A percentile compares a stretch with the other conserved stretches of the same genome.
Evolutionary conservation across 2,797 vertebrate species (phyloP).

Genomic region (Myripristis jacobus): DNA sequence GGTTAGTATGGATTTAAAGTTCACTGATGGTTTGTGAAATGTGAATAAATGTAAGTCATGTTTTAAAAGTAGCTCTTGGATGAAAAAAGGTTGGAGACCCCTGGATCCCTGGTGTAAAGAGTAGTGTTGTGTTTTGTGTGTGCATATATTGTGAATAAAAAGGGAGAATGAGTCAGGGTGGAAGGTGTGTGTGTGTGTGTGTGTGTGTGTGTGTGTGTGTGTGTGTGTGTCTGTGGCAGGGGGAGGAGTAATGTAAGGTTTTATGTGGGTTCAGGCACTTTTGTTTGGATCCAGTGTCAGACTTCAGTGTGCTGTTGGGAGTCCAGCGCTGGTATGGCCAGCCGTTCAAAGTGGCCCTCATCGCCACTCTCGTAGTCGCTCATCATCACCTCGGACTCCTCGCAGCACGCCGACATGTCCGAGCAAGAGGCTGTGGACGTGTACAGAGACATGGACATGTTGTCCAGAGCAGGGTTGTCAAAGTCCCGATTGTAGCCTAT

Average conservation of each 20-base stretch:
- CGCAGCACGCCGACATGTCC: slow-evolving; percentile 96
- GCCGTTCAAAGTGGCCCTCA: slow-evolving; percentile 88
- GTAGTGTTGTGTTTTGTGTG: slow-evolving; percentile 31
- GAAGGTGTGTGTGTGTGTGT: slow-evolving; percentile 35
- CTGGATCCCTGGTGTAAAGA: too few relatives aligned
- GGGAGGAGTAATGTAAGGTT: slow-evolving; percentile 61
- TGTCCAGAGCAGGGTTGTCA: slow-evolving; percentile 88
- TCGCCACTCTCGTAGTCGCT: slow-evolving; percentile 99
- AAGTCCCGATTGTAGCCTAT: slow-evolving; percentile 88
- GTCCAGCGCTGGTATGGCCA: slow-evolving; percentile 89
- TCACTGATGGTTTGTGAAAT: too few relatives aligned
- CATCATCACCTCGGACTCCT: slow-evolving; percentile 96
- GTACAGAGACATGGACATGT: slow-evolving; percentile 93
- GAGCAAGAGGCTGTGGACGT: slow-evolving; percentile 96
- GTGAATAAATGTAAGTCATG: too few relatives aligned
- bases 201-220: slow-evolving; percentile 38
- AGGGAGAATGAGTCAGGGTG: slow-evolving; percentile 31
- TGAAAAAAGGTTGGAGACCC: too few relatives aligned
- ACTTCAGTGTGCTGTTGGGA: slow-evolving; percentile 97
- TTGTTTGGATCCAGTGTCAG: slow-evolving; percentile 92
- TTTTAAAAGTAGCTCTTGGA: too few relatives aligned
- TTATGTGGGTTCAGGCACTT: slow-evolving; percentile 95
- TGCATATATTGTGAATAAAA: slow-evolving; percentile 42
- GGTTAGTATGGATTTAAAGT: too few relatives aligned
- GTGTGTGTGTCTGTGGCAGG: slow-evolving; percentile 23